Conservation (phyloP, 2,797 vertebrate species). For the Megaceryle alcyon region DNA sequence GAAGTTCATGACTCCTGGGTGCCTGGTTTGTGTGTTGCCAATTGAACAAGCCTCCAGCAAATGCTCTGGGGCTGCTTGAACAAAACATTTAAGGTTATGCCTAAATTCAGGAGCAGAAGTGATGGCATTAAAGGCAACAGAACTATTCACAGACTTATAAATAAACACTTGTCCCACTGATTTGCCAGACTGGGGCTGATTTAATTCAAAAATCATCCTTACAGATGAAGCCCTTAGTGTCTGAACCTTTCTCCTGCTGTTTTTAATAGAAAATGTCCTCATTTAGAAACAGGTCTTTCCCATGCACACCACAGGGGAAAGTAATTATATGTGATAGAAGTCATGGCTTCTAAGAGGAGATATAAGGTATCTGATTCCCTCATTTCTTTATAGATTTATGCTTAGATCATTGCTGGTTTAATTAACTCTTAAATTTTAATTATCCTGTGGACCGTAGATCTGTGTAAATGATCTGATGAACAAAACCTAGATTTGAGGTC, state of each 20-base stretch:
- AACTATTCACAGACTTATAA: not conserved
- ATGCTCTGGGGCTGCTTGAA: not conserved
- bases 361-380: conserved; percentile 45
- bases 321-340: conserved; percentile 65
- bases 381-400: conserved; percentile 40
- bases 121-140: not conserved
- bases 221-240: not conserved
- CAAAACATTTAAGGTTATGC: not conserved
- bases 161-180: not conserved
- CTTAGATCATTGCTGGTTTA: conserved; percentile 60
- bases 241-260: conserved; percentile 37
- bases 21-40: not conserved
- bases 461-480: conserved; percentile 20
- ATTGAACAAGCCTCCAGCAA: not conserved
- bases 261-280: conserved; percentile 39
- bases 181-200: not conserved
- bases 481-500: conserved; percentile 27
- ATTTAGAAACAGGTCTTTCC: conserved; percentile 23
- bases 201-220: not conserved
- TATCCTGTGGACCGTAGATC: conserved; percentile 20
- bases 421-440: conserved; percentile 63
- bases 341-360: conserved; percentile 58
- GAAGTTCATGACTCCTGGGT: not conserved
- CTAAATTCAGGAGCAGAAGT: not conserved
- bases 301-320: conserved; percentile 16